Conservation (phyloP, 2,888 invertebrate genomes). For the Biston stratarius region DNA sequence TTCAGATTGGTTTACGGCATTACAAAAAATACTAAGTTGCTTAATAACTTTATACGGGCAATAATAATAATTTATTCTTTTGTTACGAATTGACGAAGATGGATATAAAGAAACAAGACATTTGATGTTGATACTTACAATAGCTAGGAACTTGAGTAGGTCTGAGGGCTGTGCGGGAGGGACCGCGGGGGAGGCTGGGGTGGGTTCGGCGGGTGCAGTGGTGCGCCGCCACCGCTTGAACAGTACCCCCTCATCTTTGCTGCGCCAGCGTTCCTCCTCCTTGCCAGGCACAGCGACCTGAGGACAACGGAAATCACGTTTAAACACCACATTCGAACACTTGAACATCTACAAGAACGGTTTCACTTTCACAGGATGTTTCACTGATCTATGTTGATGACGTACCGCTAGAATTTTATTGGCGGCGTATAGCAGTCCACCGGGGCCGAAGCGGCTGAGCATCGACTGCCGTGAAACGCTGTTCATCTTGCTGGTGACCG, state of each 20-base stretch:
- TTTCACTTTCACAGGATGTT: conserved; percentile 55
- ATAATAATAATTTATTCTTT: background rate
- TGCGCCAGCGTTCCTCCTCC: conserved; percentile 81
- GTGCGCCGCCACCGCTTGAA: conserved; percentile 81
- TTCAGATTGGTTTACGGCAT: background rate
- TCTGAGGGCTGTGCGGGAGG: conserved; percentile 76
- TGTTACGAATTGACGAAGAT: background rate
- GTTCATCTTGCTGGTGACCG: conserved; percentile 85
- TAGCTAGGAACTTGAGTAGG: conserved; percentile 91
- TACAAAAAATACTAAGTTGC: background rate
- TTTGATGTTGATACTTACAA: conserved; percentile 88
- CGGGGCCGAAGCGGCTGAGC: conserved; percentile 81
- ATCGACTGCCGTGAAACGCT: conserved; percentile 83
- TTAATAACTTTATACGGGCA: background rate
- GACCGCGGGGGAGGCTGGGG: conserved; percentile 61
- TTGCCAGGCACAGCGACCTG: conserved; percentile 83
- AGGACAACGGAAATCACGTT: conserved; percentile 77
- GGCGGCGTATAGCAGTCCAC: conserved; percentile 81
- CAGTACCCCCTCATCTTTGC: conserved; percentile 78
- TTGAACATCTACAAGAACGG: conserved; percentile 43
- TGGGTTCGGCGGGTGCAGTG: conserved; percentile 63
- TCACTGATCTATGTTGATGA: conserved; percentile 62
- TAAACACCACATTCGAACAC: conserved; percentile 66
- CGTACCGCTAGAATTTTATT: conserved; percentile 85
- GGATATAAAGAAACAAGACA: background rate